phyloP scores from a whole-genome alignment of 2,113 vertebrate species.

The Nesospiza acunhae region DNA sequence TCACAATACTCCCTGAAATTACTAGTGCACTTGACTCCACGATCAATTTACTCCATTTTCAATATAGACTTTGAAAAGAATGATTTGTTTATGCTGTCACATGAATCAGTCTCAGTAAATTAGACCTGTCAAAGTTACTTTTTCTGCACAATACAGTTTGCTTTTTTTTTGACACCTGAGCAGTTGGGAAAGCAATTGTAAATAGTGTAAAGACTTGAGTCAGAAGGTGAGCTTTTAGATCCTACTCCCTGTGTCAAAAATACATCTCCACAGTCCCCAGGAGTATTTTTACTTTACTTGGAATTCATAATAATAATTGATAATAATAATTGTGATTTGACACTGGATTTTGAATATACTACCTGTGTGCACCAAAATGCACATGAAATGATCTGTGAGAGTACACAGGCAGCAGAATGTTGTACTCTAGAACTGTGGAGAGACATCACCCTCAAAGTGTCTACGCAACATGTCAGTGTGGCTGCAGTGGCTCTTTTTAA shows the following conservation, averaged over 20 bases:
- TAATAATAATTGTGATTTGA: not conserved
- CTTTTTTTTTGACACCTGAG: constrained; percentile 65
- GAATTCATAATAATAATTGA: not conserved
- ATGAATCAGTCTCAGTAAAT: constrained; percentile 70
- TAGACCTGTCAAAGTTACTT: constrained; percentile 71
- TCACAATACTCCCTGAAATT: constrained; percentile 63
- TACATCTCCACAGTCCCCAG: not conserved
- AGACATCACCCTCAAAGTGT: not conserved
- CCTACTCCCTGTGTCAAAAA: not conserved
- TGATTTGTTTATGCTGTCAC: constrained; percentile 71
- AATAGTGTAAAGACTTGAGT: constrained; percentile 42
- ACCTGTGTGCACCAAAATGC: not conserved
- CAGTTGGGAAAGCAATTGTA: constrained; percentile 17
- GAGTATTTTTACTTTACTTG: not conserved
- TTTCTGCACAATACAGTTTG: constrained; percentile 57
- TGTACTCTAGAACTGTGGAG: not conserved
- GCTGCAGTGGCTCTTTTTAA: not conserved
- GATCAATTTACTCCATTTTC: constrained; percentile 72
- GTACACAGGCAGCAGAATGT: not conserved
- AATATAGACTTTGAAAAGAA: constrained; percentile 70
- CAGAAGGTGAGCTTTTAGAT: constrained; percentile 8
- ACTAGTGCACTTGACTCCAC: constrained; percentile 56
- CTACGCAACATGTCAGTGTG: not conserved
- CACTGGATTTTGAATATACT: not conserved
- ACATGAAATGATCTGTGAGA: not conserved